Evolutionary conservation across 1,140 invertebrate species (phyloP).

Genomic region (Drosophila pandora): DNA sequence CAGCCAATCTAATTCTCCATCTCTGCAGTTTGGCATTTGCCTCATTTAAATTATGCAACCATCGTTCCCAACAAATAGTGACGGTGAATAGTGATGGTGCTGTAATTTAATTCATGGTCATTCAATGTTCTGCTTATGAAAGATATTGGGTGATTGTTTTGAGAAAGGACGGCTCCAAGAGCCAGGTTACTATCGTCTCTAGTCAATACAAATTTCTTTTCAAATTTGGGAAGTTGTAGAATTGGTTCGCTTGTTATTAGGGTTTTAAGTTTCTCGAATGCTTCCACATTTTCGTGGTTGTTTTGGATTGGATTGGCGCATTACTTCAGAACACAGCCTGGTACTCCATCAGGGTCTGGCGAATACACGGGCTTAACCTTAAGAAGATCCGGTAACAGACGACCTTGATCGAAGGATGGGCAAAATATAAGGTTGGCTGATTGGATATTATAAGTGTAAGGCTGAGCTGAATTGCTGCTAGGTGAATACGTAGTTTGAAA

Average conservation of each 20-base stretch:
- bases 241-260: not conserved
- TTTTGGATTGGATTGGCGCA: too few relatives aligned
- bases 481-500: too few relatives aligned
- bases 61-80: not conserved
- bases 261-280: not conserved
- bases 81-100: not conserved
- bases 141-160: not conserved
- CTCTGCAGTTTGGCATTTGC: not conserved
- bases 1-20: conserved; percentile 1
- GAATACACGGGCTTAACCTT: too few relatives aligned
- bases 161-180: conserved; percentile 20
- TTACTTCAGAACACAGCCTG: too few relatives aligned
- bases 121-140: conserved; percentile 10
- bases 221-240: conserved; percentile 1
- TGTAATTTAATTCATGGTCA: conserved; percentile 4
- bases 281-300: not conserved
- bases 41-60: not conserved
- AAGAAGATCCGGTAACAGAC: too few relatives aligned
- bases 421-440: too few relatives aligned
- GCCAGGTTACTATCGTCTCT: conserved; percentile 9
- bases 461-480: too few relatives aligned
- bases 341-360: too few relatives aligned
- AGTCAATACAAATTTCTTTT: conserved; percentile 7
- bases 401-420: too few relatives aligned
- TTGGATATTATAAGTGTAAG: too few relatives aligned